Percentiles rank a stretch among this genome's conserved stretches.
phyloP scores from a whole-genome alignment of 1,140 invertebrate genomes.

The Sinonovacula constricta region DNA sequence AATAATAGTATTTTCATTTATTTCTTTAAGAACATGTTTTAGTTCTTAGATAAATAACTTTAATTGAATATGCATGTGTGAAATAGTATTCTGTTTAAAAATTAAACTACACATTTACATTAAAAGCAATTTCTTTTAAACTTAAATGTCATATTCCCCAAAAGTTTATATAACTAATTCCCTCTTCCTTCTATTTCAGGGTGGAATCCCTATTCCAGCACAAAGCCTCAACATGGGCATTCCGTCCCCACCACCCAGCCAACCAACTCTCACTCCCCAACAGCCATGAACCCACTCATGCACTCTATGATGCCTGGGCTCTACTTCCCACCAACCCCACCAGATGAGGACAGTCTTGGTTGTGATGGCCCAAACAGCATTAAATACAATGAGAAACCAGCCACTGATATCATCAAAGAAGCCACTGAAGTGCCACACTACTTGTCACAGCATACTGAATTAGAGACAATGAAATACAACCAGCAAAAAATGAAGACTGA shows the following conservation, averaged over 20 bases:
- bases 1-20: not conserved
- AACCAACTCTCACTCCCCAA: not conserved
- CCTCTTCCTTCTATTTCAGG: not conserved
- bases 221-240: not conserved
- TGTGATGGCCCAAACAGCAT: not conserved
- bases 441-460: too few relatives aligned
- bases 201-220: slow-evolving; percentile 20
- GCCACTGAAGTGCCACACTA: not conserved
- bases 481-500: not conserved
- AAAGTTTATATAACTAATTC: not conserved
- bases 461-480: slow-evolving; percentile 1
- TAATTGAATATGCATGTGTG: not conserved
- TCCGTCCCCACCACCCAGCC: not conserved
- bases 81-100: not conserved
- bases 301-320: not conserved
- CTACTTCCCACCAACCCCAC: slow-evolving; percentile 41
- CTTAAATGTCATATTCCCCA: not conserved
- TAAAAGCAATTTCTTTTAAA: not conserved
- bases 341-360: slow-evolving; percentile 21
- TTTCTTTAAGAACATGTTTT: not conserved
- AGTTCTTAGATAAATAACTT: not conserved
- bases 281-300: too few relatives aligned
- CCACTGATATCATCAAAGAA: not conserved
- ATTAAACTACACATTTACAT: not conserved
- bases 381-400: not conserved